A percentile compares a stretch with the other conserved stretches of the same genome.
These are phyloP conservation scores for Drosophila albomicans DNA, from an alignment of 1,140 invertebrate species.

Conservation along the genomic window DNA sequence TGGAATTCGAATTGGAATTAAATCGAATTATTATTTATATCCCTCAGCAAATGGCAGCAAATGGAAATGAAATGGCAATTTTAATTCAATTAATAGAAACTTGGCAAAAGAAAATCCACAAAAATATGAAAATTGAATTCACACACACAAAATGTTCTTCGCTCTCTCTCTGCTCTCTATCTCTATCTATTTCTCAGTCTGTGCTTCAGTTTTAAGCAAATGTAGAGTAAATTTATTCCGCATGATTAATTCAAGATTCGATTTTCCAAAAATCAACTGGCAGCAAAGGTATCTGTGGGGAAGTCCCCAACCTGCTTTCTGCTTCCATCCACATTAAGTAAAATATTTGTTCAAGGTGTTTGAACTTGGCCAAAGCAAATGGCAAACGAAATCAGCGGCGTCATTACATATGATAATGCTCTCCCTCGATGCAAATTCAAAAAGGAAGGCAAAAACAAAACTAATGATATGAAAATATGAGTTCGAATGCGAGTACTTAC, in stretches of 20 bases:
- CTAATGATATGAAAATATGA: constrained; percentile 52
- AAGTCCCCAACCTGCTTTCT: not conserved
- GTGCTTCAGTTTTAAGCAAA: constrained; percentile 20
- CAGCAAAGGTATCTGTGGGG: not conserved
- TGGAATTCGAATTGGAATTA: constrained; percentile 42
- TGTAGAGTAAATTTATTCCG: constrained; percentile 63
- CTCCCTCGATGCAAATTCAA: not conserved
- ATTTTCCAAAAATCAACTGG: constrained; percentile 45
- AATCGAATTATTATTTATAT: constrained; percentile 53
- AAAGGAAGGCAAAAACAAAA: constrained; percentile 17
- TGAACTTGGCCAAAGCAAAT: constrained; percentile 38
- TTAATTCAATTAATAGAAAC: constrained; percentile 57
- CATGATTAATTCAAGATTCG: constrained; percentile 70
- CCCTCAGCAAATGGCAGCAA: constrained; percentile 4
- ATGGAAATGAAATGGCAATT: constrained; percentile 45
- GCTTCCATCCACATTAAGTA: constrained; percentile 8
- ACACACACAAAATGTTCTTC: not conserved
- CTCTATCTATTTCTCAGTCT: not conserved
- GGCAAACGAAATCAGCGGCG: constrained; percentile 46
- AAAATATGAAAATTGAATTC: not conserved
- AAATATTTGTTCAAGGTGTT: constrained; percentile 67
- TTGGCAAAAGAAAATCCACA: constrained; percentile 9
- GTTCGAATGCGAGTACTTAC: not conserved
- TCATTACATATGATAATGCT: constrained; percentile 69
- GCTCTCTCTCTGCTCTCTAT: not conserved